Evolutionary conservation across 2,113 vertebrate species (phyloP).

Genomic region (Pteropus alecto): DNA sequence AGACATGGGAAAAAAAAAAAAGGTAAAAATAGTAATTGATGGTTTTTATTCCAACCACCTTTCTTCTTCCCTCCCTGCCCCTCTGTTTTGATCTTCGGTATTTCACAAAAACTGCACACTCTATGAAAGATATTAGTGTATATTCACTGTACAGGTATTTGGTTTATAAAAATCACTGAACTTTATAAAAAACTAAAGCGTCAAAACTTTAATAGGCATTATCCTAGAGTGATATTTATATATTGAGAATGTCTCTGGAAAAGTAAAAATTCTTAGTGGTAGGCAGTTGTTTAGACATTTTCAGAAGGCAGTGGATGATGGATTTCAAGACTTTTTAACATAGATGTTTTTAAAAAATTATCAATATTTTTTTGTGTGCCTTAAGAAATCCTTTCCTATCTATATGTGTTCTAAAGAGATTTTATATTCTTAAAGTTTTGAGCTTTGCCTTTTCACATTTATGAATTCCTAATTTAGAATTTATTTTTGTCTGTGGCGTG

Average conservation of each 20-base stretch:
- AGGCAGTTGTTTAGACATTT: not conserved
- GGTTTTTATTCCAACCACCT: constrained; percentile 31
- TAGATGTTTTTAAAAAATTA: not conserved
- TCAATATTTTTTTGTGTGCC: not conserved
- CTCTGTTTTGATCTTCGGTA: not conserved
- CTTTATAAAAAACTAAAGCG: not conserved
- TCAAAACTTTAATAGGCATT: not conserved
- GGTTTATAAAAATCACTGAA: not conserved
- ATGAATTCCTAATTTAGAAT: not conserved
- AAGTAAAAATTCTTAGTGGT: not conserved
- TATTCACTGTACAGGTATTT: not conserved
- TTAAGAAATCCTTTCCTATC: not conserved
- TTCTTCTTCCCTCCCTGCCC: not conserved
- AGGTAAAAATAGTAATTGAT: constrained; percentile 1
- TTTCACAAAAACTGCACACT: not conserved
- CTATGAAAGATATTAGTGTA: not conserved
- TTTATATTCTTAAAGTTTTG: not conserved
- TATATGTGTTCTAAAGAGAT: not conserved
- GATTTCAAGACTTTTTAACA: not conserved
- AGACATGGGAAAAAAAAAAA: constrained; percentile 26
- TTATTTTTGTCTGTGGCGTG: not conserved
- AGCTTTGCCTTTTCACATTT: not conserved
- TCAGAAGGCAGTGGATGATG: not conserved
- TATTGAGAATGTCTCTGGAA: not conserved
- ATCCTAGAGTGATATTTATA: not conserved